phyloP scores from a whole-genome alignment of 2,888 invertebrate species.

The Lumbricus terrestris region DNA sequence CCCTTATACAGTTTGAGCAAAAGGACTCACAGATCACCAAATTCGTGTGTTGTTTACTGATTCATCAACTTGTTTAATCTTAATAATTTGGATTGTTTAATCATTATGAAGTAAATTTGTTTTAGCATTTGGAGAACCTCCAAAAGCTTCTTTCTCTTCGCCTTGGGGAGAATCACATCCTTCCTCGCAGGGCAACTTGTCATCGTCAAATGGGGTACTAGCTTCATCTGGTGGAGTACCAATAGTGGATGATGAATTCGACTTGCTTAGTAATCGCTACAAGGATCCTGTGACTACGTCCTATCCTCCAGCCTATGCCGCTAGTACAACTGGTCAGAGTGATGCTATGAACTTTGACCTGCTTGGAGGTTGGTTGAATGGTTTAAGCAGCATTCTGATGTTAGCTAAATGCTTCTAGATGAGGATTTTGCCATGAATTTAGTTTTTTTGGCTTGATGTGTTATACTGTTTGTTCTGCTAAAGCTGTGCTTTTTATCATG shows the following conservation, averaged over 20 bases:
- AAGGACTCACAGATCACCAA: background rate
- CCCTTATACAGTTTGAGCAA: background rate
- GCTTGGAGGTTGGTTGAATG: background rate
- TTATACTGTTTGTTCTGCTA: no score
- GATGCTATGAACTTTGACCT: background rate
- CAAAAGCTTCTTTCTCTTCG: background rate
- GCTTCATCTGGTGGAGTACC: background rate
- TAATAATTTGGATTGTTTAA: background rate
- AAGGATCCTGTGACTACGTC: background rate
- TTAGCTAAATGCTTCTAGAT: background rate
- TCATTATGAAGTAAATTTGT: background rate
- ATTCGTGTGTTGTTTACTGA: background rate
- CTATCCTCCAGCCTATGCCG: background rate
- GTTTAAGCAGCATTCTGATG: background rate
- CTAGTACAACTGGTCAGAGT: background rate
- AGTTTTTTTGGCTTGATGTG: background rate
- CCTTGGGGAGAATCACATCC: background rate
- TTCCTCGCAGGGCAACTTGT: background rate
- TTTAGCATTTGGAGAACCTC: background rate
- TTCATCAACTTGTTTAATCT: background rate
- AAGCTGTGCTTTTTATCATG: no score
- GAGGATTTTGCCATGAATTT: background rate
- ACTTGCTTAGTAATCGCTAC: constrained; percentile 10
- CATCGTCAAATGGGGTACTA: constrained; percentile 4
- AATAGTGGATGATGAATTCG: background rate